Conservation (phyloP, 2,113 vertebrate species). For the Rhinoderma darwinii region DNA sequence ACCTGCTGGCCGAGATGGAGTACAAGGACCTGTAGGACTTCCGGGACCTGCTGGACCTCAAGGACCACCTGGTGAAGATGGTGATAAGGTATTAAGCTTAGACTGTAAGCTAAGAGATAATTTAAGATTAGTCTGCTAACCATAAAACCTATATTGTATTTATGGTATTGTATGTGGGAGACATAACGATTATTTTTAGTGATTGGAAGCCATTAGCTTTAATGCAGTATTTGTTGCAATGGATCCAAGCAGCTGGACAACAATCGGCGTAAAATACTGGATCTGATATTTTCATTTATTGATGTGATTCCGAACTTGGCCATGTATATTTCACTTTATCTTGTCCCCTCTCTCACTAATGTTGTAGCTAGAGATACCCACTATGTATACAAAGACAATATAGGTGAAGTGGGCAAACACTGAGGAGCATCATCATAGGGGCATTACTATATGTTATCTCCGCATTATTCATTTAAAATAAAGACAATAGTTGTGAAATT, state of each 20-base stretch:
- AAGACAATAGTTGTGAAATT: not conserved
- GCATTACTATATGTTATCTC: not conserved
- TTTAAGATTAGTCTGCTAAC: not conserved
- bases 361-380: not conserved
- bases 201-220: not conserved
- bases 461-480: not conserved
- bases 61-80: slow-evolving; percentile 95
- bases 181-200: too few species aligned
- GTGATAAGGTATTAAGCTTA: slow-evolving; percentile 87
- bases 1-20: slow-evolving; percentile 92
- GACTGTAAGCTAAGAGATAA: not conserved
- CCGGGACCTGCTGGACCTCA: slow-evolving; percentile 94
- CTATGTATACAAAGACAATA: not conserved
- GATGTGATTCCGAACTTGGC: not conserved
- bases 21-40: slow-evolving; percentile 95
- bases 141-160: not conserved
- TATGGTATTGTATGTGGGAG: not conserved
- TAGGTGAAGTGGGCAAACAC: not conserved
- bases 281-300: not conserved
- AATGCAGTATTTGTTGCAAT: not conserved
- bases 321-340: not conserved
- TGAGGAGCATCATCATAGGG: not conserved
- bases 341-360: not conserved
- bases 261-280: not conserved
- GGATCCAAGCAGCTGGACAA: not conserved